Evolutionary conservation across 2,797 vertebrate species (phyloP).

Genomic region (Pterois miles): DNA sequence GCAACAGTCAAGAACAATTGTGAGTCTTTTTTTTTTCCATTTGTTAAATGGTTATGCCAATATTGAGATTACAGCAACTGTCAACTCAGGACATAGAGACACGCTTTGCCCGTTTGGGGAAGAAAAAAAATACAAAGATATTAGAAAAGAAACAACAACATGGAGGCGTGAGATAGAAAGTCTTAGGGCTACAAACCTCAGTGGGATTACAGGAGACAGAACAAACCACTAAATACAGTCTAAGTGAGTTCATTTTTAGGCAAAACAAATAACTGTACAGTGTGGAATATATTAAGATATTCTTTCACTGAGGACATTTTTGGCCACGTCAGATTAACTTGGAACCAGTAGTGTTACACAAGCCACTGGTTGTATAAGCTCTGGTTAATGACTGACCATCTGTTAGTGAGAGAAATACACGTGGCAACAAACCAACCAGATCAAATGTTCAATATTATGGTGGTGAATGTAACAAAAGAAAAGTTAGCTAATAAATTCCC

Average conservation of each 20-base stretch:
- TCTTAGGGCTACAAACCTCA: constrained; percentile 26
- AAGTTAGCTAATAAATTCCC: constrained; percentile 18
- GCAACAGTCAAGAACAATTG: constrained; percentile 75
- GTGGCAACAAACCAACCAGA: constrained; percentile 23
- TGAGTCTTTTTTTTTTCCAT: constrained; percentile 30
- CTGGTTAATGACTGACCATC: constrained; percentile 41
- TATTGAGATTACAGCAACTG: constrained; percentile 55
- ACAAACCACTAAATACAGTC: constrained; percentile 12
- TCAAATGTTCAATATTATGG: constrained; percentile 11
- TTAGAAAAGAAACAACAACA: constrained; percentile 26
- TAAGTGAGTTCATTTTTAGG: constrained; percentile 1
- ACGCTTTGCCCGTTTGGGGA: constrained; percentile 40
- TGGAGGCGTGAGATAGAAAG: constrained; percentile 22
- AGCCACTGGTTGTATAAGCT: constrained; percentile 21
- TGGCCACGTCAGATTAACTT: constrained; percentile 1
- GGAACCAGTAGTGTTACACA: constrained; percentile 24
- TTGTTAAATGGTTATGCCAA: constrained; percentile 58
- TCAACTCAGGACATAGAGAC: constrained; percentile 54
- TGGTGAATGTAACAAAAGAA: neutral
- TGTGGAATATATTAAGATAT: constrained; percentile 16
- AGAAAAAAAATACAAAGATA: constrained; percentile 22
- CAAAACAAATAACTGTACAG: constrained; percentile 18
- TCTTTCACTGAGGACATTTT: neutral
- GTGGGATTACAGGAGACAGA: constrained; percentile 28
- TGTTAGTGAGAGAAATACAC: constrained; percentile 17